phyloP scores from a whole-genome alignment of 2,113 vertebrate species.

The Salvelinus alpinus region DNA sequence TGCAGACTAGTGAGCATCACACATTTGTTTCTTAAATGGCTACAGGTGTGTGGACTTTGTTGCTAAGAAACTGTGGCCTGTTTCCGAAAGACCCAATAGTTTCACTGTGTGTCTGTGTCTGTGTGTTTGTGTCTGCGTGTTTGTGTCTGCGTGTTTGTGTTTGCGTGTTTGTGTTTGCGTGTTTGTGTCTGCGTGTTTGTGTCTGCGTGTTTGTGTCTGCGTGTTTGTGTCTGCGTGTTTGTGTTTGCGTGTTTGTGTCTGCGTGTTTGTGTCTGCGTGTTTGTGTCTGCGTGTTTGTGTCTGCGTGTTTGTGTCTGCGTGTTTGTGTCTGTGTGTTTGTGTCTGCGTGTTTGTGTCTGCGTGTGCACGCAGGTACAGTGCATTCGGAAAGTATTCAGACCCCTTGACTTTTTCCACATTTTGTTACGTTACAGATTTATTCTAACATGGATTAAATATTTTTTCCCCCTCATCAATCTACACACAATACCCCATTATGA shows the following conservation, averaged over 20 bases:
- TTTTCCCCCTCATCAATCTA: too few species aligned
- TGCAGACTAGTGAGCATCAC: too few species aligned
- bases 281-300: background rate
- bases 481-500: too few species aligned
- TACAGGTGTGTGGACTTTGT: constrained; percentile 8
- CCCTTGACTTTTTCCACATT: too few species aligned
- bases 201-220: background rate
- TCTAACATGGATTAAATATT: too few species aligned
- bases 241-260: background rate
- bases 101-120: background rate
- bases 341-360: background rate
- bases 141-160: background rate
- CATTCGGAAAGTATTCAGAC: too few species aligned
- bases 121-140: background rate
- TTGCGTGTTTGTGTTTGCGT: background rate
- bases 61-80: background rate
- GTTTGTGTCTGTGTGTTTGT: background rate
- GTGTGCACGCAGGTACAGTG: background rate
- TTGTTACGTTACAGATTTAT: too few species aligned
- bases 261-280: background rate
- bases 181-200: background rate
- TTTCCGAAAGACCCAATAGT: background rate
- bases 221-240: background rate
- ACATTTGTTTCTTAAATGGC: background rate
- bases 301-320: background rate